A percentile compares a stretch with the other conserved stretches of the same genome.
Conservation (phyloP, 2,113 vertebrate species). For the Thamnophis sirtalis region DNA sequence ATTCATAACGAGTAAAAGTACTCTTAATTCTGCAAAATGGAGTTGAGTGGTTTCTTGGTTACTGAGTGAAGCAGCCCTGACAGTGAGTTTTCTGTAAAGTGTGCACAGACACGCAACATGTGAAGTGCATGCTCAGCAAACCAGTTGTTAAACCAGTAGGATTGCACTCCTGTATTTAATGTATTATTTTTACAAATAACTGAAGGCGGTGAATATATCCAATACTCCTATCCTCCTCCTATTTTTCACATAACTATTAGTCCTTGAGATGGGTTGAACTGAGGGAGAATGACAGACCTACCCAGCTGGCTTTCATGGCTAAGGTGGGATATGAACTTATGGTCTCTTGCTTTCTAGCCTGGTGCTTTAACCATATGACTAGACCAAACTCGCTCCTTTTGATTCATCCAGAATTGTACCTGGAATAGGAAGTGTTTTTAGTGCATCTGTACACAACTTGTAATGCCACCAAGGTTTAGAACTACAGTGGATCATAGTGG, state of each 20-base stretch:
- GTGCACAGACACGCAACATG: too few relatives aligned
- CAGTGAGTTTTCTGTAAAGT: too few relatives aligned
- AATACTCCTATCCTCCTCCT: background rate
- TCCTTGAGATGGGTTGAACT: background rate
- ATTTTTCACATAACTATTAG: background rate
- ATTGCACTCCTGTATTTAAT: too few relatives aligned
- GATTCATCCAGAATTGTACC: background rate
- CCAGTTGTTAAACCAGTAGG: too few relatives aligned
- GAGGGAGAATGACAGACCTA: background rate
- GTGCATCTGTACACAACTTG: background rate
- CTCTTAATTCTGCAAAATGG: too few relatives aligned
- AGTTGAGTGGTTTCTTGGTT: too few relatives aligned
- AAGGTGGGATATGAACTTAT: background rate
- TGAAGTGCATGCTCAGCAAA: too few relatives aligned
- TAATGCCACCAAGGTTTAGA: background rate
- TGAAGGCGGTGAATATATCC: background rate
- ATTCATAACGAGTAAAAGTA: too few relatives aligned
- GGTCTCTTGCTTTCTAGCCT: background rate
- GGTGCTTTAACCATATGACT: background rate
- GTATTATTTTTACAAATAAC: background rate
- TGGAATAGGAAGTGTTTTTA: background rate
- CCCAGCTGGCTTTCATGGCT: background rate
- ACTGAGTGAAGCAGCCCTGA: too few relatives aligned
- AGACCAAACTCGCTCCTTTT: background rate
- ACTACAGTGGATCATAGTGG: background rate